A percentile compares a stretch with the other conserved stretches of the same genome.
These are phyloP conservation scores for Pasiphila rectangulata DNA, from an alignment of 2,888 invertebrate species.

Conservation along the genomic window DNA sequence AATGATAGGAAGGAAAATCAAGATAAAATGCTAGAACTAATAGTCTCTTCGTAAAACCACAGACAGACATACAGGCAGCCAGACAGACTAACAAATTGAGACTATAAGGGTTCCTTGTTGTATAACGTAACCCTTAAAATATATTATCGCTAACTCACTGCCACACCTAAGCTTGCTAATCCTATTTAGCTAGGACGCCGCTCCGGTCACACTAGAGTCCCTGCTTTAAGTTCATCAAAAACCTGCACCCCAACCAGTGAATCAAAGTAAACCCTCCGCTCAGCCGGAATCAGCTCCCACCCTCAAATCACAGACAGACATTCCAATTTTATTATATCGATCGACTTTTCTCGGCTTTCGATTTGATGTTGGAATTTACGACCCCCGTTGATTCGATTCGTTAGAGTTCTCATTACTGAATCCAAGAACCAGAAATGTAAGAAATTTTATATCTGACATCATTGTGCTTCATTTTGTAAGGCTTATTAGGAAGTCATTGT, in stretches of 20 bases:
- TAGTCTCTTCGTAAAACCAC: too few species aligned
- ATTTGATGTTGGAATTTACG: slow-evolving; percentile 33
- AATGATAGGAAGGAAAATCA: too few species aligned
- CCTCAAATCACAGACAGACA: slow-evolving; percentile 13
- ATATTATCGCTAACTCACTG: too few species aligned
- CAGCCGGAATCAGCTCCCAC: neutral
- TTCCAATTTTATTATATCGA: slow-evolving; percentile 17
- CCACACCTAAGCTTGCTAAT: too few species aligned
- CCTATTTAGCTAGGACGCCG: too few species aligned
- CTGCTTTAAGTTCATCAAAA: too few species aligned
- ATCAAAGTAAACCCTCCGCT: neutral
- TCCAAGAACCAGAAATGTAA: slow-evolving; percentile 12
- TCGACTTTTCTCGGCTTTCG: slow-evolving; percentile 38
- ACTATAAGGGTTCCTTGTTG: too few species aligned
- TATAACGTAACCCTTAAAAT: too few species aligned
- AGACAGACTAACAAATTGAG: too few species aligned
- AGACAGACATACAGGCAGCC: too few species aligned
- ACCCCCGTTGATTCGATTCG: slow-evolving; percentile 32
- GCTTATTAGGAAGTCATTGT: neutral
- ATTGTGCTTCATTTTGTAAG: neutral
- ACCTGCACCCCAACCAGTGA: neutral
- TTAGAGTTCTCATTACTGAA: slow-evolving; percentile 29
- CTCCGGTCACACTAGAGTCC: too few species aligned
- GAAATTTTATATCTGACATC: slow-evolving; percentile 21
- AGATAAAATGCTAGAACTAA: too few species aligned